Base-by-base conservation (phyloP, 2,113 vertebrate species). In the Perognathus longimembris region DNA sequence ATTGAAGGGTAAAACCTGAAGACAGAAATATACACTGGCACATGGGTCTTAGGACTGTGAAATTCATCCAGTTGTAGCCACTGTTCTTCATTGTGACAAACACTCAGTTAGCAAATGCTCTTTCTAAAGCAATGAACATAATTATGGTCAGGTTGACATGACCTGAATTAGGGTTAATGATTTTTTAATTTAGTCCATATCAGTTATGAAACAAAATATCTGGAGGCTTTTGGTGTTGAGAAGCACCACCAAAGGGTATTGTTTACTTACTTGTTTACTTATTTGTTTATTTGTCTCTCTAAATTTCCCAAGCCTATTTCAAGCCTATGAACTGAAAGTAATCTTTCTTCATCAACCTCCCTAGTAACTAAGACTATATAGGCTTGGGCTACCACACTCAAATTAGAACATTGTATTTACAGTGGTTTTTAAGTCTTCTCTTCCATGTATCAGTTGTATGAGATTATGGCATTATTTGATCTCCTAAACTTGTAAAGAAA, bases 21-120 rank as follows among this genome's bases (percentile, higher is more conserved):
- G 92, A 97, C 83, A 89, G 89, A 93, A 96, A 94, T 96, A 91
- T 20, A 34, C 93, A 67, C 45, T 59, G 93, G n/a, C 86, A 80
- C 77, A 4, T 28, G 76, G 73, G 75, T 81, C 83, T 75, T 10
- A 54, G 87, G 84, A 66, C 83, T 50, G 64, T 69, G 77, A 83
- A 70, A 88, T 89, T 59, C 93, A 92, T 30, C 86, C 80, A 91
- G 89, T 80, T 92, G 89, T 77, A 1, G 3, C 36, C 54, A 17
- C 80, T 17, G 0, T 61, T 70, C 32, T 78, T 89, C 54, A 73
- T 91, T 32, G 74, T 42, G 91, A 84, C 86, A 67, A 87, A 78
- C 88, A 89, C 69, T 84, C 54, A 40, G 32, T 74, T 64, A 93
- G 84, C 54, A 90, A 88, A 74, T 54, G 45, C 24, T 10, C 85